Base-by-base conservation (phyloP, 2,888 invertebrate species). In the Alentia gelatinosa region DNA sequence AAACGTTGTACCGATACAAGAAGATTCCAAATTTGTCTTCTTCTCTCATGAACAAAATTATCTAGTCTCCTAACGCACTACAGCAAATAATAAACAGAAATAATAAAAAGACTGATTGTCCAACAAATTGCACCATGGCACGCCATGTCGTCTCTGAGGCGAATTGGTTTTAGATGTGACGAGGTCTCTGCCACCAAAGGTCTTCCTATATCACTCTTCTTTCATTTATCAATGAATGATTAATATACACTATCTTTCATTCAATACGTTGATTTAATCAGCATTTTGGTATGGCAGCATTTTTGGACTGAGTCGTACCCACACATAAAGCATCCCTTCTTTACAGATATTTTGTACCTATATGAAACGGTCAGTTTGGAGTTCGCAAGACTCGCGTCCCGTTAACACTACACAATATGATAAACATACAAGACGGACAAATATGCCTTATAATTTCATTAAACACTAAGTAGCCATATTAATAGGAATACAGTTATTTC, bases 21-120 rank as follows among this genome's bases (percentile, higher is more conserved):
- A 74, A 74, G 15, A 68, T 30, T 30, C 68, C 68, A 68, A 68
- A n/a, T 15, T 63, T n/a, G 15, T 63, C n/a, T 56, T 56, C 26
- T 56, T 56, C 26, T 68, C 19, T 15, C 68, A 68, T 4, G 68
- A 30, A 68, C 68, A 68, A 26, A 68, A 30, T n/a, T 5, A 26
- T 30, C 68, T 68, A 26, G 0, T 68, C 68, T 68, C 33, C 68
- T 68, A 79, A 39, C 7, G 79, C 23, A 79, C 79, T 79, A 79
- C 39, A 12, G 37, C 79, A 79, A 79, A 79, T 39, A 79, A 37
- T 79, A 79, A 74, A 79, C 79, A 68, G 26, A 68, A 68, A 68
- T 68, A 68, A n/a, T 68, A 68, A 68, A n/a, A n/a, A 68, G 68
- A 68, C 68, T 83, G 86, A 86, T 86, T 86, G 86, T 86, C 86